These are phyloP conservation scores for Lota lota DNA, from an alignment of 2,113 vertebrate species.

Conservation along the genomic window DNA sequence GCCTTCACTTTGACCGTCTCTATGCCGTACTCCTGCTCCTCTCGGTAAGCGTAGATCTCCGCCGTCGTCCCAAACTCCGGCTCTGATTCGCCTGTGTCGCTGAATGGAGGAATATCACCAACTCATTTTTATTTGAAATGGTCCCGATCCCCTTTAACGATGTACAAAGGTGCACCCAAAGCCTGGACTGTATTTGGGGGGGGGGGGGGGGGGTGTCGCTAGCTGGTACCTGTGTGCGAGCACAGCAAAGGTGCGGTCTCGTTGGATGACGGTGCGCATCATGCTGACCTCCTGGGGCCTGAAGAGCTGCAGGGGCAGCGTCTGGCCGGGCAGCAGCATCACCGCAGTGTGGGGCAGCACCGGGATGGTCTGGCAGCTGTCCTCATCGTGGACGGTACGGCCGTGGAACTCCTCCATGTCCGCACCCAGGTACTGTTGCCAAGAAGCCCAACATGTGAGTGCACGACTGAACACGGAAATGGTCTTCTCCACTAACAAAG, in stretches of 20 bases:
- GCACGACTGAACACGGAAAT: not conserved
- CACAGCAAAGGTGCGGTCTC: slow-evolving; percentile 94
- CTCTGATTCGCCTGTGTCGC: slow-evolving; percentile 78
- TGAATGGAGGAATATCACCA: slow-evolving; percentile 42
- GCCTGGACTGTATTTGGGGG: not conserved
- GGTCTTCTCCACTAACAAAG: not conserved
- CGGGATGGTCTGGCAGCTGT: slow-evolving; percentile 90
- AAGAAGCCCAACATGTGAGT: slow-evolving; percentile 1
- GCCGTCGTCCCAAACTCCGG: slow-evolving; percentile 94
- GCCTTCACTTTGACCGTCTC: slow-evolving; percentile 98
- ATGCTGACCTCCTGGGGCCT: slow-evolving; percentile 96
- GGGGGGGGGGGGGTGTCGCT: not conserved
- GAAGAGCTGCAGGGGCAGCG: slow-evolving; percentile 91
- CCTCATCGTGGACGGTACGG: slow-evolving; percentile 90
- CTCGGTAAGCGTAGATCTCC: slow-evolving; percentile 95
- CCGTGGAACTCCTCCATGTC: slow-evolving; percentile 99
- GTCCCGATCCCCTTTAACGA: not conserved
- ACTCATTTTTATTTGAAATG: no score
- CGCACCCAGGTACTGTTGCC: slow-evolving; percentile 85
- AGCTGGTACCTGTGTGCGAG: slow-evolving; percentile 86
- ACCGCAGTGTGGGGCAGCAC: slow-evolving; percentile 87
- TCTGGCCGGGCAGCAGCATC: slow-evolving; percentile 95
- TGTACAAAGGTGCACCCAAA: not conserved
- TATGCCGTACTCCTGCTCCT: slow-evolving; percentile 93
- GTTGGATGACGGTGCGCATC: slow-evolving; percentile 92